These are phyloP conservation scores for Planococcus citri DNA, from an alignment of 1,140 invertebrate genomes.

Conservation along the genomic window DNA sequence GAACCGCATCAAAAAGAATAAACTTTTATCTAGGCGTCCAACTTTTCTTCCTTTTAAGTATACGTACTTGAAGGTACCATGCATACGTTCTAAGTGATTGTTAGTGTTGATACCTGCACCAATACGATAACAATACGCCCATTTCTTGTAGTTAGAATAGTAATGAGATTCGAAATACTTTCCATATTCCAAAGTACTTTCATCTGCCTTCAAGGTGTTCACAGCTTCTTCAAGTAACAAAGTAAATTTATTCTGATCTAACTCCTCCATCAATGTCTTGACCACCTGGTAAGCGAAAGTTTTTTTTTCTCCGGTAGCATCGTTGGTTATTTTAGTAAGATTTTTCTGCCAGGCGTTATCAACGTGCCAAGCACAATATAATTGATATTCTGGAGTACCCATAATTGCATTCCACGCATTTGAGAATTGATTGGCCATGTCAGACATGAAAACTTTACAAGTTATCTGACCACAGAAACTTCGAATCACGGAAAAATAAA, in stretches of 20 bases:
- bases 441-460: too few species aligned
- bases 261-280: neutral
- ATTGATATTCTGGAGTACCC: neutral
- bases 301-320: neutral
- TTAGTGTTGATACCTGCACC: constrained; percentile 13
- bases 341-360: too few species aligned
- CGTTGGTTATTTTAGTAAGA: neutral
- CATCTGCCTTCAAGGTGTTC: neutral
- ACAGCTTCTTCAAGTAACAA: neutral
- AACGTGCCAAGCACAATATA: too few species aligned
- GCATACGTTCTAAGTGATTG: constrained; percentile 16
- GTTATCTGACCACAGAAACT: too few species aligned
- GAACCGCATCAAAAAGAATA: neutral
- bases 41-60: constrained; percentile 18
- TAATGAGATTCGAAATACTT: constrained; percentile 17
- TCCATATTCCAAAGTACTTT: neutral
- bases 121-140: neutral
- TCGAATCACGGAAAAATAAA: too few species aligned
- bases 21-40: constrained; percentile 4
- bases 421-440: too few species aligned
- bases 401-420: too few species aligned
- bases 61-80: neutral
- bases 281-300: neutral
- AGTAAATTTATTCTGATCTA: neutral
- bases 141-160: neutral